phyloP scores from a whole-genome alignment of 1,140 invertebrate genomes.

The Leptinotarsa undecemlineata region DNA sequence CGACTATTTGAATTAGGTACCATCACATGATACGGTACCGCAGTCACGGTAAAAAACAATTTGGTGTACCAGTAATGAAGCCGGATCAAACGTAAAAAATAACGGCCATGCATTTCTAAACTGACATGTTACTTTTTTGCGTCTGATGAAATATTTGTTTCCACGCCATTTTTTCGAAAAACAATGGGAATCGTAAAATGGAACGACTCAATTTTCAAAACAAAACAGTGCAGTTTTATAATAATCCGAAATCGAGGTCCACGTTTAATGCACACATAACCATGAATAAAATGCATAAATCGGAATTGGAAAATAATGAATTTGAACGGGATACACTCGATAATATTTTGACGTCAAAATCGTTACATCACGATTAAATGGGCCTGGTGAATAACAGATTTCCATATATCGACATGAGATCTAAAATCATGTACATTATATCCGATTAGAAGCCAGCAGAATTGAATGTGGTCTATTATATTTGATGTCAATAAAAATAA shows the following conservation, averaged over 20 bases:
- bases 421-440: too few relatives aligned
- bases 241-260: background rate
- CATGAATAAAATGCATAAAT: slow-evolving; percentile 8
- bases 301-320: slow-evolving; percentile 1
- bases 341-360: slow-evolving; percentile 8
- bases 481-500: too few relatives aligned
- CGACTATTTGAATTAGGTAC: too few relatives aligned
- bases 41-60: too few relatives aligned
- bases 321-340: background rate
- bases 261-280: too few relatives aligned
- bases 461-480: too few relatives aligned
- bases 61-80: too few relatives aligned
- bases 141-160: background rate
- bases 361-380: background rate
- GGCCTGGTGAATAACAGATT: background rate
- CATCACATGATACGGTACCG: too few relatives aligned
- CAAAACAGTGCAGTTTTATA: background rate
- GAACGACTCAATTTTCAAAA: background rate
- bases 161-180: background rate
- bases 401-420: background rate
- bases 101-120: background rate
- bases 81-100: background rate
- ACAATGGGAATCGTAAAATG: background rate
- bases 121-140: background rate
- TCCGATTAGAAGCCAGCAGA: too few relatives aligned